Evolutionary conservation across 1,140 invertebrate genomes (phyloP).

Genomic region (Lasioglossum baleicum): DNA sequence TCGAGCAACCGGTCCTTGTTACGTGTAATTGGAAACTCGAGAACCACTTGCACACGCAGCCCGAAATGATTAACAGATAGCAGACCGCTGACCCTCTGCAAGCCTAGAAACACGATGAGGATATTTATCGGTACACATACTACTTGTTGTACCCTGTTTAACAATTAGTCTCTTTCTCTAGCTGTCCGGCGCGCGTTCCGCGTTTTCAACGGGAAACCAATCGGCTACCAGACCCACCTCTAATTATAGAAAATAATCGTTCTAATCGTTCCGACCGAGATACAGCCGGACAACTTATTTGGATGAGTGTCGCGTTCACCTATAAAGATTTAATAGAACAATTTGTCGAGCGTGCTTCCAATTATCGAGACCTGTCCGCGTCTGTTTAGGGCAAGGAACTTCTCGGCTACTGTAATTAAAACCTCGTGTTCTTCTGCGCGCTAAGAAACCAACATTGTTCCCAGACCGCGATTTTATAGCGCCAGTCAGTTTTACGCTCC

Average conservation of each 20-base stretch:
- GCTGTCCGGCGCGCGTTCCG: too few relatives aligned
- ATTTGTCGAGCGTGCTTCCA: slow-evolving; percentile 10
- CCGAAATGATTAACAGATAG: slow-evolving; percentile 49
- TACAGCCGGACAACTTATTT: slow-evolving; percentile 3
- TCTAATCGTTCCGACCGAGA: neutral
- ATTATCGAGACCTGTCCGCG: neutral
- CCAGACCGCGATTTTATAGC: too few relatives aligned
- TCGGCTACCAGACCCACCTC: too few relatives aligned
- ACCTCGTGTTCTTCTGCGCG: neutral
- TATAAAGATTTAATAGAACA: slow-evolving; percentile 7
- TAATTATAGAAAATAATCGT: too few relatives aligned
- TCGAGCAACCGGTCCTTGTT: slow-evolving; percentile 42
- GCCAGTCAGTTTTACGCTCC: too few relatives aligned
- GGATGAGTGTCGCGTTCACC: neutral
- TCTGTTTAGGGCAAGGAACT: neutral
- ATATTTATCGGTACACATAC: slow-evolving; percentile 29
- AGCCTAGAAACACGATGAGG: slow-evolving; percentile 32
- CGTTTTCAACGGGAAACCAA: too few relatives aligned
- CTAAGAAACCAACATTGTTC: neutral
- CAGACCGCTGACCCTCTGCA: slow-evolving; percentile 37
- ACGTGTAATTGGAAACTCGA: slow-evolving; percentile 52
- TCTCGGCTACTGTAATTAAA: neutral
- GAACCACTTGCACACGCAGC: slow-evolving; percentile 39
- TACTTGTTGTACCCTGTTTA: slow-evolving; percentile 2
- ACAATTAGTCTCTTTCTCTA: too few relatives aligned